Evolutionary conservation across 92 coral and sea anemone genomes (phyloP).

Genomic region (Umimayanthus kanabou): DNA sequence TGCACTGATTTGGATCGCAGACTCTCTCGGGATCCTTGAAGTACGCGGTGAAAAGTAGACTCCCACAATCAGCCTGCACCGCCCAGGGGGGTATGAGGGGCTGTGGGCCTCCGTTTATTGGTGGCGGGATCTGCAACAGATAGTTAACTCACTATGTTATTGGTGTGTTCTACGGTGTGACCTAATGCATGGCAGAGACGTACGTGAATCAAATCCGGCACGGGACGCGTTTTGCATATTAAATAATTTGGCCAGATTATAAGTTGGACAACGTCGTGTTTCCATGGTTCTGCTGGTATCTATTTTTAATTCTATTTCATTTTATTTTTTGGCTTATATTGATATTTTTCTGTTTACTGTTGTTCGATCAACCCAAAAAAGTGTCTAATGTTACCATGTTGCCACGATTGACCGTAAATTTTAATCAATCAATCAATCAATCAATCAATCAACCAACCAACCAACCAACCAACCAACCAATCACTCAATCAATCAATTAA

Average conservation of each 20-base stretch:
- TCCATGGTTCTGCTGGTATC: background rate
- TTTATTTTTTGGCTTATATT: background rate
- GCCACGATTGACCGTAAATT: no score
- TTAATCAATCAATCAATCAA: no score
- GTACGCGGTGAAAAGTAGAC: constrained; percentile 44
- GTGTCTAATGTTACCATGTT: no score
- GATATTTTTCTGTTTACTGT: background rate
- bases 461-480: no score
- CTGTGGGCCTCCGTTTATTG: background rate
- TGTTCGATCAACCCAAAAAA: background rate
- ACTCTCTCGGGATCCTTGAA: constrained; percentile 41
- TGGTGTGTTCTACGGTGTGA: background rate
- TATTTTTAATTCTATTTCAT: background rate
- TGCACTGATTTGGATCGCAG: constrained; percentile 2
- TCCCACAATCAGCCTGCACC: background rate
- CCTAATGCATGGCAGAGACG: background rate
- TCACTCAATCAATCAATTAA: no score
- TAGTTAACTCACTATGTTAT: background rate
- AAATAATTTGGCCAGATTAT: no score
- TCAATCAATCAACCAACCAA: no score
- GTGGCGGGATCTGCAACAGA: constrained; percentile 8
- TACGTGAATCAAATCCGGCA: no score
- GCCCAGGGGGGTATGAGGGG: constrained; percentile 30
- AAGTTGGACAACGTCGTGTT: background rate
- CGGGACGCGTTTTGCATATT: no score